Conservation (phyloP, 2,888 invertebrate genomes). For the Oligia fasciuncula region DNA sequence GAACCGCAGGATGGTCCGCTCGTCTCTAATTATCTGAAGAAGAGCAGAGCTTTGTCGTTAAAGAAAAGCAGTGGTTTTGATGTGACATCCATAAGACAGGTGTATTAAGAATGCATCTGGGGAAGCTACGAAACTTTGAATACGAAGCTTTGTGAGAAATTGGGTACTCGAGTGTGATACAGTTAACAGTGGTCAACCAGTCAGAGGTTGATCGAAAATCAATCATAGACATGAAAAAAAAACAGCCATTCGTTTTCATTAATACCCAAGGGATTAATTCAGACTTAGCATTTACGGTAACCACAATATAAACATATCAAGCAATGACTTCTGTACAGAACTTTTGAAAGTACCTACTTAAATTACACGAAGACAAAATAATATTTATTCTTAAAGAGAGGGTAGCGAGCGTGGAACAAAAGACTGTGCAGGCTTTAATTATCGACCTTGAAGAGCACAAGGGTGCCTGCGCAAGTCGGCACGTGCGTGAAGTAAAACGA, state of each 20-base stretch:
- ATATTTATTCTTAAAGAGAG: constrained; percentile 70
- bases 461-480: constrained; percentile 82
- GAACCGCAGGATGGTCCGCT: background rate
- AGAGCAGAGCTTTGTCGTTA: background rate
- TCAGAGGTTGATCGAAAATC: background rate
- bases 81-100: background rate
- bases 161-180: background rate
- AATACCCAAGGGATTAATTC: background rate
- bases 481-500: constrained; percentile 87
- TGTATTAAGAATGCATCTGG: background rate
- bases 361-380: constrained; percentile 60
- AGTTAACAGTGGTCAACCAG: background rate
- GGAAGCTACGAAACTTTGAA: background rate
- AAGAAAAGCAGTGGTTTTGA: background rate
- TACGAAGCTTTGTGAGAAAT: background rate
- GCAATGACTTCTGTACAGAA: constrained; percentile 15
- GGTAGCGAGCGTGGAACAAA: constrained; percentile 74
- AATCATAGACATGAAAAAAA: background rate
- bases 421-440: constrained; percentile 80
- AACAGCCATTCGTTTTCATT: background rate
- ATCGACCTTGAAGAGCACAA: constrained; percentile 86
- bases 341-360: constrained; percentile 22
- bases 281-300: constrained; percentile 1
- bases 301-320: constrained; percentile 7
- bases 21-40: background rate